phyloP scores from a whole-genome alignment of 2,113 vertebrate genomes.

The Forbesichthys agassizii region DNA sequence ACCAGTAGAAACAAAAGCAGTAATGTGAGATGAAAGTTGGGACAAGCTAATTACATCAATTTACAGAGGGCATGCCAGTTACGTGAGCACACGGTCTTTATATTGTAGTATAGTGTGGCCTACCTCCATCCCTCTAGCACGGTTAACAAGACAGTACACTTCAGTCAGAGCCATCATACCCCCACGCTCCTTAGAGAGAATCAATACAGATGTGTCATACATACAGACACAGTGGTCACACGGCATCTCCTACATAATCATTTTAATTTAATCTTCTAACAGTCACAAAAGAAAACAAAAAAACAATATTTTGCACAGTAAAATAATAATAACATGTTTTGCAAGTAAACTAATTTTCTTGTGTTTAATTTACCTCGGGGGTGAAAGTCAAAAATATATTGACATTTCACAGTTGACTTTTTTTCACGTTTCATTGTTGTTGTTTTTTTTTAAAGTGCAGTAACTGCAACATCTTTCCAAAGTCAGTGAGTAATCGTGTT shows the following conservation, averaged over 20 bases:
- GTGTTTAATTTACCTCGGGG: no score
- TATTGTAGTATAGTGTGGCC: slow-evolving; percentile 3
- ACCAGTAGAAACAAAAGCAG: background rate
- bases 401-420: no score
- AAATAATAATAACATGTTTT: no score
- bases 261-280: no score
- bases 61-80: background rate
- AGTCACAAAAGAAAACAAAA: background rate
- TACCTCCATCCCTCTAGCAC: slow-evolving; percentile 96
- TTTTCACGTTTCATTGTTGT: no score
- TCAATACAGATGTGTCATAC: background rate
- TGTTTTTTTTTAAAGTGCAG: no score
- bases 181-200: slow-evolving; percentile 84
- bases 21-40: background rate
- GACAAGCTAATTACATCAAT: background rate
- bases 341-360: no score
- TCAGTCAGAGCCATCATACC: slow-evolving; percentile 98
- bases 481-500: no score
- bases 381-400: no score
- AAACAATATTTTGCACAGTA: no score
- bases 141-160: slow-evolving; percentile 95
- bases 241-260: no score
- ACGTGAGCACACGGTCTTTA: background rate
- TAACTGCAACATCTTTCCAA: no score
- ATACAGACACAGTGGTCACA: background rate